These are phyloP conservation scores for Gopherus flavomarginatus DNA, from an alignment of 2,113 vertebrate genomes.

Conservation along the genomic window DNA sequence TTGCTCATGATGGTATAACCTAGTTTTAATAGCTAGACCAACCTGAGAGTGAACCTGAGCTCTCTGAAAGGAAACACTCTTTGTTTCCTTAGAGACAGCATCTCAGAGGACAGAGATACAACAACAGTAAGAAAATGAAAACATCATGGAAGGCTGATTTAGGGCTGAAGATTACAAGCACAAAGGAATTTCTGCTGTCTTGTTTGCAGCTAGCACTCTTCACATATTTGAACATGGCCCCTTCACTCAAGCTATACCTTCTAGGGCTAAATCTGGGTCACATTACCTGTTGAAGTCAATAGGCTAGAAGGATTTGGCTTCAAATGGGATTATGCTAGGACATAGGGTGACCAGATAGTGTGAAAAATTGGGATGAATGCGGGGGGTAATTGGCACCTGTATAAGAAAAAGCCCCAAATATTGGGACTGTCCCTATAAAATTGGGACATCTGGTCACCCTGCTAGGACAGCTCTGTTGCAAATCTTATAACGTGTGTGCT, in stretches of 20 bases:
- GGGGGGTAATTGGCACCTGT: too few species aligned
- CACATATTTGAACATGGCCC: accelerated
- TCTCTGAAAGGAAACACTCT: not conserved
- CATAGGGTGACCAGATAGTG: not conserved
- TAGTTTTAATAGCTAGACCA: not conserved
- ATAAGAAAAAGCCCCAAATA: too few species aligned
- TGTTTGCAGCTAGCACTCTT: accelerated
- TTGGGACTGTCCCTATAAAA: too few species aligned
- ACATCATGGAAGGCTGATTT: accelerated
- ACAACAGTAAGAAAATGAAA: not conserved
- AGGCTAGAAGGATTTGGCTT: accelerated
- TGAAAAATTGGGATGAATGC: too few species aligned
- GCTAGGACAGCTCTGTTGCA: not conserved
- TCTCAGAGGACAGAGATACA: not conserved
- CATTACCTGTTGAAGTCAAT: not conserved
- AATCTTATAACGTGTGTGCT: not conserved
- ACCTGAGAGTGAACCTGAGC: not conserved
- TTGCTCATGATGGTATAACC: not conserved
- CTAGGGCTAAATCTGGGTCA: not conserved
- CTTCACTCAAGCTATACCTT: accelerated
- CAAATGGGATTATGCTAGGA: not conserved
- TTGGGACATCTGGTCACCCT: too few species aligned
- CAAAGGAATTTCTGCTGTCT: accelerated
- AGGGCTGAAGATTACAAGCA: not conserved
- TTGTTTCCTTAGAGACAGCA: not conserved